phyloP scores from a whole-genome alignment of 2,113 vertebrate species.

The Anhinga anhinga region DNA sequence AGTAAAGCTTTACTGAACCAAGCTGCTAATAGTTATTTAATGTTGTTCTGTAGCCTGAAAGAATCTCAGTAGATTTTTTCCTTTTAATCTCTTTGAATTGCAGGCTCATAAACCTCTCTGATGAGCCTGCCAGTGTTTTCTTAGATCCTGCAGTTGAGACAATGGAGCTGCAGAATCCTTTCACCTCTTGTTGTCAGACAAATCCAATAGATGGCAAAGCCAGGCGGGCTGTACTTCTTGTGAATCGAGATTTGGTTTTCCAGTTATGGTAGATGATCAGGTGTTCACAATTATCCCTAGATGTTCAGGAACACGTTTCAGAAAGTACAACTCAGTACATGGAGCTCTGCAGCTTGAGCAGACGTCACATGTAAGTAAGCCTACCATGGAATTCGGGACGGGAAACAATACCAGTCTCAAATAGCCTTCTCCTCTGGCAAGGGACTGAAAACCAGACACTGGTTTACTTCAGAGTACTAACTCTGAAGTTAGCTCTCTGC shows the following conservation, averaged over 20 bases:
- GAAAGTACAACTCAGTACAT: background rate
- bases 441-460: background rate
- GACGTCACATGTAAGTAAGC: accelerated
- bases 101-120: constrained; percentile 79
- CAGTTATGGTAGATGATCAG: constrained; percentile 29
- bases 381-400: accelerated
- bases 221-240: constrained; percentile 53
- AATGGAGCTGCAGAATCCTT: constrained; percentile 77
- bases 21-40: constrained; percentile 83
- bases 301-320: background rate
- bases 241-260: constrained; percentile 55
- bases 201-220: constrained; percentile 71
- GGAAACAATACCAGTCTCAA: background rate
- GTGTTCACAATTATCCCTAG: background rate
- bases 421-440: background rate
- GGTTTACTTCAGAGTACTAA: background rate
- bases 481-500: no score
- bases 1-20: constrained; percentile 78
- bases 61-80: constrained; percentile 78
- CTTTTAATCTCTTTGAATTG: constrained; percentile 82
- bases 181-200: constrained; percentile 77
- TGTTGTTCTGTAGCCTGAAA: constrained; percentile 80
- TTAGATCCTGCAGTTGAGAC: constrained; percentile 77
- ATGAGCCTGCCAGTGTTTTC: constrained; percentile 79
- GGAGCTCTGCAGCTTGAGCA: background rate